These are phyloP conservation scores for Phenacoccus solenopsis DNA, from an alignment of 1,140 invertebrate genomes.

Conservation along the genomic window DNA sequence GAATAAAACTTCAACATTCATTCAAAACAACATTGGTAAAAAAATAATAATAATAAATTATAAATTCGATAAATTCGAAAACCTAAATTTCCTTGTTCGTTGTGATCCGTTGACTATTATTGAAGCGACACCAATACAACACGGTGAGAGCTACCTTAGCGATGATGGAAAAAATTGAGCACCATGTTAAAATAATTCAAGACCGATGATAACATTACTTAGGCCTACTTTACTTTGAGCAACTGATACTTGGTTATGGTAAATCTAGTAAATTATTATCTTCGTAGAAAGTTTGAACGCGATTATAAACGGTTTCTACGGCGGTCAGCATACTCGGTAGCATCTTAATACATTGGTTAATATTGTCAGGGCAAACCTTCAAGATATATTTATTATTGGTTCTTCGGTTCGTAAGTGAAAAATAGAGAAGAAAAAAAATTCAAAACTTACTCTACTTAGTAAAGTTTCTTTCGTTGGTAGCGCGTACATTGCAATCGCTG, in stretches of 20 bases:
- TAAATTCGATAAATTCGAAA: no score
- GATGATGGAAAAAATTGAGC: not conserved
- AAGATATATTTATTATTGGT: not conserved
- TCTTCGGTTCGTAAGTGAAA: not conserved
- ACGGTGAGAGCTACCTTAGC: no score
- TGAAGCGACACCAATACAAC: no score
- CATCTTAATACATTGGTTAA: not conserved
- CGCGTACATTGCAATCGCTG: conserved; percentile 73
- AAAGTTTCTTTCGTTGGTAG: conserved; percentile 61
- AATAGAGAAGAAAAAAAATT: not conserved
- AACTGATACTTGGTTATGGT: not conserved
- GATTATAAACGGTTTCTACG: not conserved
- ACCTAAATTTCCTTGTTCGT: no score
- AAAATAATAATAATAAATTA: no score
- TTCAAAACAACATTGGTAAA: no score
- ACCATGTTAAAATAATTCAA: not conserved
- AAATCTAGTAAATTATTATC: conserved; percentile 1
- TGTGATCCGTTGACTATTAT: no score
- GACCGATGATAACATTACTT: no score
- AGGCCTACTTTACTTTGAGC: not conserved
- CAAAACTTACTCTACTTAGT: conserved; percentile 46
- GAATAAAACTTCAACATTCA: no score
- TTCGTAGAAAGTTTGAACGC: not conserved
- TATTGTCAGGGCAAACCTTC: not conserved
- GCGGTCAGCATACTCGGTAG: not conserved